Evolutionary conservation across 2,113 vertebrate genomes (phyloP).

Genomic region (Seriola quinqueradiata): DNA sequence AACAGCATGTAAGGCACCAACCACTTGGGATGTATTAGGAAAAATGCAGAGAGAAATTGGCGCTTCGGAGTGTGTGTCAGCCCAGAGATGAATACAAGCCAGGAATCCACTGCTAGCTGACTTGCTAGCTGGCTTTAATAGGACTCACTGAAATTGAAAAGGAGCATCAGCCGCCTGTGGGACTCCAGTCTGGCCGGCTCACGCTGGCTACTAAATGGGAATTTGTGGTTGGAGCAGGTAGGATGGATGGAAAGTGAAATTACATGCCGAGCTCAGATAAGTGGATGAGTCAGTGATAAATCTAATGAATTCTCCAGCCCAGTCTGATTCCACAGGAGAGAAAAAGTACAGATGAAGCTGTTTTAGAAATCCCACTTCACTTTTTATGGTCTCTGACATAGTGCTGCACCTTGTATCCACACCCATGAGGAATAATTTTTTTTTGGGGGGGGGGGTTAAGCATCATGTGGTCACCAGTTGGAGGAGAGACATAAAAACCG

Average conservation of each 20-base stretch:
- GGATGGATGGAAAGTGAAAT: slow-evolving; percentile 69
- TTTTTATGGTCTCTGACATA: slow-evolving; percentile 5
- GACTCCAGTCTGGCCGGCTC: slow-evolving; percentile 45
- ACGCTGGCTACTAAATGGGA: slow-evolving; percentile 58
- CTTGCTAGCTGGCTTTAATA: slow-evolving; percentile 54
- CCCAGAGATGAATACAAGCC: slow-evolving; percentile 37
- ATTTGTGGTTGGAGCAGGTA: slow-evolving; percentile 54
- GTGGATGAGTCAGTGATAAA: slow-evolving; percentile 60
- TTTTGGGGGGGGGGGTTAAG: no score
- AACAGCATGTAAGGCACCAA: neutral
- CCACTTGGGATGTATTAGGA: slow-evolving; percentile 39
- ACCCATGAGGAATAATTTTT: neutral
- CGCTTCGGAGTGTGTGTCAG: slow-evolving; percentile 24
- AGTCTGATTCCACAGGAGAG: slow-evolving; percentile 19
- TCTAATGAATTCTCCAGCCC: slow-evolving; percentile 56
- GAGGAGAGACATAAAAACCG: neutral
- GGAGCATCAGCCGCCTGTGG: slow-evolving; percentile 39
- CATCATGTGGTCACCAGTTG: neutral
- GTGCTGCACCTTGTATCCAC: neutral
- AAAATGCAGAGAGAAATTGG: slow-evolving; percentile 48
- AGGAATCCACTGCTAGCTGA: slow-evolving; percentile 26
- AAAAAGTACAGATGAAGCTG: slow-evolving; percentile 24
- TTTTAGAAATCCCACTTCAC: neutral
- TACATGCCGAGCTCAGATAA: slow-evolving; percentile 62
- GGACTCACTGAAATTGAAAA: slow-evolving; percentile 61